Evolutionary conservation across 2,113 vertebrate genomes (phyloP).

Genomic region (Haemorhous mexicanus): DNA sequence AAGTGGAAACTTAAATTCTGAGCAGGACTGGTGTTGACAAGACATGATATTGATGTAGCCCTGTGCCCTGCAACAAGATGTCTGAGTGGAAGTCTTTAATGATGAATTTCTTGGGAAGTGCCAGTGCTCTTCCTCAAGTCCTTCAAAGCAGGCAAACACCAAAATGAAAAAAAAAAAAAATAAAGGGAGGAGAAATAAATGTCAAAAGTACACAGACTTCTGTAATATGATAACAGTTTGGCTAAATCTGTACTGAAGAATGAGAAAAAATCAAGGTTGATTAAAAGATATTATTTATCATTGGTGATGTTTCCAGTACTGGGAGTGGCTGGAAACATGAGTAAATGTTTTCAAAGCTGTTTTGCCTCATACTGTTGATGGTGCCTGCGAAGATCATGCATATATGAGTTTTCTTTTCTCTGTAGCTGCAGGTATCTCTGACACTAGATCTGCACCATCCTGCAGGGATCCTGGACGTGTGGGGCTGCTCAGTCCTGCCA

Average conservation of each 20-base stretch:
- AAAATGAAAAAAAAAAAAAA: not conserved
- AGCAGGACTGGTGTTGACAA: not conserved
- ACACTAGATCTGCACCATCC: not conserved
- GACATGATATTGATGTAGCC: not conserved
- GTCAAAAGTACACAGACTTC: conserved; percentile 11
- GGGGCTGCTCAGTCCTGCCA: not conserved
- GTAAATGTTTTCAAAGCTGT: conserved; percentile 65
- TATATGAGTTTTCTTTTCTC: not conserved
- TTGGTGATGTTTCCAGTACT: conserved; percentile 44
- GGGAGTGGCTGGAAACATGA: conserved; percentile 57
- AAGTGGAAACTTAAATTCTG: not conserved
- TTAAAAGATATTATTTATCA: conserved; percentile 71
- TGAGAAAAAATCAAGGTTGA: conserved; percentile 37
- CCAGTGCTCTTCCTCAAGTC: not conserved
- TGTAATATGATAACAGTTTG: conserved; percentile 36
- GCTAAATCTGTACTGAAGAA: not conserved
- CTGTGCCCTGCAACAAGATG: not conserved
- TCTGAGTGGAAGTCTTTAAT: not conserved
- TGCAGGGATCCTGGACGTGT: not conserved
- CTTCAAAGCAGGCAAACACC: not conserved
- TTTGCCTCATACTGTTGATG: not conserved
- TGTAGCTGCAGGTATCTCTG: not conserved
- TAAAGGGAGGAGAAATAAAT: not conserved
- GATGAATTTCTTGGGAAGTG: not conserved
- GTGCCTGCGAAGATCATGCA: not conserved